phyloP scores from a whole-genome alignment of 2,888 invertebrate genomes.

The Heliconius aoede region DNA sequence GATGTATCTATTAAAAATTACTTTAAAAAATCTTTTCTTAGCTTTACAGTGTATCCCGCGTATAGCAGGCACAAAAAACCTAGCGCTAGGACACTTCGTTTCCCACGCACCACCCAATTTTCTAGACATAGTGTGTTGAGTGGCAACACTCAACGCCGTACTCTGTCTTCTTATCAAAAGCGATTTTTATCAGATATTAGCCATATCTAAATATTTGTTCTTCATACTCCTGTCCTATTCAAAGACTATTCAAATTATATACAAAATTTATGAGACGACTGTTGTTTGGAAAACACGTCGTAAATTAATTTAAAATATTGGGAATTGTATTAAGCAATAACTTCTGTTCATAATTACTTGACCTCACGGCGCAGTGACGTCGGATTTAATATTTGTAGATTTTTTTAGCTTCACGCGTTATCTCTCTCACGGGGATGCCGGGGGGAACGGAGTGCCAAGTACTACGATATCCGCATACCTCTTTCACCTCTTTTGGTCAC shows the following conservation, averaged over 20 bases:
- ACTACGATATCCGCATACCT: no score
- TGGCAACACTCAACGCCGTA: not conserved
- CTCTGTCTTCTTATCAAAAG: not conserved
- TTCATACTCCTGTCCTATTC: slow-evolving; percentile 37
- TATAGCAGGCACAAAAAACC: not conserved
- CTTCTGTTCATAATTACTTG: not conserved
- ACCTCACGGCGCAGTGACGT: not conserved
- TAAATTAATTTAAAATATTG: slow-evolving; percentile 51
- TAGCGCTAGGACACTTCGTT: not conserved
- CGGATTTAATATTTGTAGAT: not conserved
- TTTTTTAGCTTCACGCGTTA: not conserved
- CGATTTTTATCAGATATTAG: not conserved
- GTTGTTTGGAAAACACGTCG: slow-evolving; percentile 47
- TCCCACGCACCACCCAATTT: no score
- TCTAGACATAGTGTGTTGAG: no score
- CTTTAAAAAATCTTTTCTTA: not conserved
- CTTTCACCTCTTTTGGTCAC: no score
- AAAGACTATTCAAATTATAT: slow-evolving; percentile 50
- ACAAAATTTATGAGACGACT: slow-evolving; percentile 48
- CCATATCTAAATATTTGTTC: slow-evolving; percentile 36
- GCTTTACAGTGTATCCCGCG: not conserved
- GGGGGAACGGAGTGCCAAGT: no score
- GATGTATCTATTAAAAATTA: no score
- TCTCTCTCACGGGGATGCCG: no score
- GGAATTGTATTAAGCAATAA: slow-evolving; percentile 45